Percentiles rank a stretch among this genome's conserved stretches.
Evolutionary conservation across 2,888 invertebrate species (phyloP).

Genomic region (Drosophila borborema): DNA sequence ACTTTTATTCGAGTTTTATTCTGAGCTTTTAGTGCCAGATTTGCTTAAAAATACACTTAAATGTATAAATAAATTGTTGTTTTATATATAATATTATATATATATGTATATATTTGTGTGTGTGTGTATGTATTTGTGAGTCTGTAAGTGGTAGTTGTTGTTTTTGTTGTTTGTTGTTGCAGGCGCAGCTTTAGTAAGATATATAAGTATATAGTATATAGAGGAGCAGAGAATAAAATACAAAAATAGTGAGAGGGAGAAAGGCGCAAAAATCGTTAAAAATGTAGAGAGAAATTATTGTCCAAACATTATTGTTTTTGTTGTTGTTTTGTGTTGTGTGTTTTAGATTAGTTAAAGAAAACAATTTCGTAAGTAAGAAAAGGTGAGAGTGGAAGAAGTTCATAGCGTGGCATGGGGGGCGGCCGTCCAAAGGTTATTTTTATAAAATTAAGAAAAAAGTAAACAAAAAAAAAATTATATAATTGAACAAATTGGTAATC

Average conservation of each 20-base stretch:
- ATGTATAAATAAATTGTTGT: slow-evolving; percentile 15
- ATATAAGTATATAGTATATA: slow-evolving; percentile 9
- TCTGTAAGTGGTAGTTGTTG: slow-evolving; percentile 29
- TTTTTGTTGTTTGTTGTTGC: slow-evolving; percentile 63
- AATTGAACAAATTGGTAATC: slow-evolving; percentile 50
- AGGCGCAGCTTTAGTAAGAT: slow-evolving; percentile 62
- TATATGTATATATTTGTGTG: slow-evolving; percentile 10
- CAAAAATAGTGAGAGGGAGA: slow-evolving; percentile 24
- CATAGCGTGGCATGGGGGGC: slow-evolving; percentile 16
- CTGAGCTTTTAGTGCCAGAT: slow-evolving; percentile 46
- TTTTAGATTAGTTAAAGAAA: slow-evolving; percentile 1
- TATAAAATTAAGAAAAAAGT: slow-evolving; percentile 5
- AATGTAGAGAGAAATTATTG: slow-evolving; percentile 24
- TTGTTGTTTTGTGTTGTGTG: neutral
- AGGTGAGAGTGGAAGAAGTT: slow-evolving; percentile 15
- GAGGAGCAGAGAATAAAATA: slow-evolving; percentile 33
- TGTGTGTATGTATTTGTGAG: slow-evolving; percentile 25
- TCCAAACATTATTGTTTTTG: neutral
- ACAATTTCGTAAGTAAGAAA: slow-evolving; percentile 17
- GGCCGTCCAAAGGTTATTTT: slow-evolving; percentile 31
- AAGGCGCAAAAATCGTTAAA: slow-evolving; percentile 45
- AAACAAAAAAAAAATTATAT: slow-evolving; percentile 25
- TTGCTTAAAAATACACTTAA: slow-evolving; percentile 46
- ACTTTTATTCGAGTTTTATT: slow-evolving; percentile 25
- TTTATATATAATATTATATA: slow-evolving; percentile 27